A percentile compares a stretch with the other conserved stretches of the same genome.
These are phyloP conservation scores for Cyphomyrmex costatus DNA, from an alignment of 1,140 invertebrate genomes.

Conservation along the genomic window DNA sequence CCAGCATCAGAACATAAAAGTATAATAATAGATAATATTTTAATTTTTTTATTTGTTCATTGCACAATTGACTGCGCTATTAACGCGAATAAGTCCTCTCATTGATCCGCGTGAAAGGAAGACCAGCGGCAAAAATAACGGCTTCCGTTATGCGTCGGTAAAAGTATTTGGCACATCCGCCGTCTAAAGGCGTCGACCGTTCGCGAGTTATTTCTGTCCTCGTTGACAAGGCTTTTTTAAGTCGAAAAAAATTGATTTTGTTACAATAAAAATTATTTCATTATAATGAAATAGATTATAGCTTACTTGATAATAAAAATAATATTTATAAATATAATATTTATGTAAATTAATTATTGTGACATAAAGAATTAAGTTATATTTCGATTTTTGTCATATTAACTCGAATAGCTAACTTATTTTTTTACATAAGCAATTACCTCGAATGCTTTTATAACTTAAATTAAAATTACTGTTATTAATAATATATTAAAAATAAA, in stretches of 20 bases:
- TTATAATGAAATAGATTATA: not conserved
- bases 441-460: no score
- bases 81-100: constrained; percentile 58
- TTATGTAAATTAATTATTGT: not conserved
- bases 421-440: no score
- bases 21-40: not conserved
- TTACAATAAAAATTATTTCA: constrained; percentile 1
- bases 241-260: constrained; percentile 16
- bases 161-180: constrained; percentile 73
- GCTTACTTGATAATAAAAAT: not conserved
- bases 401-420: not conserved
- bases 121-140: constrained; percentile 62
- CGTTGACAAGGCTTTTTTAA: not conserved
- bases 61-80: not conserved
- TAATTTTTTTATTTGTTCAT: constrained; percentile 38
- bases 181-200: constrained; percentile 64
- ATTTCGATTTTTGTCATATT: not conserved
- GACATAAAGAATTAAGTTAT: not conserved
- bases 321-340: not conserved
- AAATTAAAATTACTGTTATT: no score
- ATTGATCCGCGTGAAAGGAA: constrained; percentile 35
- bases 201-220: constrained; percentile 41
- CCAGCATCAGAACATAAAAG: not conserved
- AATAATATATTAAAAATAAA: no score
- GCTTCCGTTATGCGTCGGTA: constrained; percentile 64